Conservation (phyloP, 2,888 invertebrate genomes). For the Andricus curvator region DNA sequence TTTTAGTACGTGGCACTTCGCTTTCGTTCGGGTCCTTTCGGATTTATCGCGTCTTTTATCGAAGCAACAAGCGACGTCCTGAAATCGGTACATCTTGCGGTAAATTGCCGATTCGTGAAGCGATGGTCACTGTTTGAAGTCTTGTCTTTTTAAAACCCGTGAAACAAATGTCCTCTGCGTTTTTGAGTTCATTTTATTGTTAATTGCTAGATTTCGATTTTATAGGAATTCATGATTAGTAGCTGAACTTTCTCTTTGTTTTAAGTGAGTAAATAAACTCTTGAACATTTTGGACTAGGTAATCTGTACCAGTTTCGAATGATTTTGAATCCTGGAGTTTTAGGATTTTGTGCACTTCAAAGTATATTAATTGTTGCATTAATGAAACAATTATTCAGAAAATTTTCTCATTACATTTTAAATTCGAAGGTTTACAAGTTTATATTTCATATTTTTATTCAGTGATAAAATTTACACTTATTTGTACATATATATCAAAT, state of each 20-base stretch:
- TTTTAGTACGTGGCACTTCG: slow-evolving; percentile 38
- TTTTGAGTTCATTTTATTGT: neutral
- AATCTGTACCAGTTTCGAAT: neutral
- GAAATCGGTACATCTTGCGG: slow-evolving; percentile 36
- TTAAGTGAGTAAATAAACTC: neutral
- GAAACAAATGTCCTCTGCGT: neutral
- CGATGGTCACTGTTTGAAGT: slow-evolving; percentile 11
- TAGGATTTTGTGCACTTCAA: neutral
- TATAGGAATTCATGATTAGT: neutral
- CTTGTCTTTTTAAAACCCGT: too few species aligned
- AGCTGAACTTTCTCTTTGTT: neutral
- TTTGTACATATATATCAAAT: too few species aligned
- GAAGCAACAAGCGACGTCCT: slow-evolving; percentile 39
- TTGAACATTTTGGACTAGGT: too few species aligned
- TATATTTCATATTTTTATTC: too few species aligned
- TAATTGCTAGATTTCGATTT: neutral
- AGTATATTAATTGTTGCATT: neutral
- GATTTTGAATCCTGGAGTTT: neutral
- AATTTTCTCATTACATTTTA: too few species aligned
- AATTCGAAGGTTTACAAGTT: too few species aligned
- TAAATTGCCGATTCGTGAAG: slow-evolving; percentile 28
- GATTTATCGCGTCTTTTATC: slow-evolving; percentile 37
- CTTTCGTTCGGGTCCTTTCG: slow-evolving; percentile 37
- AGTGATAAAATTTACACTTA: too few species aligned
- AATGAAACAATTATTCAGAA: neutral